Conservation (phyloP, 2,888 invertebrate species). For the Oasisia sp. region DNA sequence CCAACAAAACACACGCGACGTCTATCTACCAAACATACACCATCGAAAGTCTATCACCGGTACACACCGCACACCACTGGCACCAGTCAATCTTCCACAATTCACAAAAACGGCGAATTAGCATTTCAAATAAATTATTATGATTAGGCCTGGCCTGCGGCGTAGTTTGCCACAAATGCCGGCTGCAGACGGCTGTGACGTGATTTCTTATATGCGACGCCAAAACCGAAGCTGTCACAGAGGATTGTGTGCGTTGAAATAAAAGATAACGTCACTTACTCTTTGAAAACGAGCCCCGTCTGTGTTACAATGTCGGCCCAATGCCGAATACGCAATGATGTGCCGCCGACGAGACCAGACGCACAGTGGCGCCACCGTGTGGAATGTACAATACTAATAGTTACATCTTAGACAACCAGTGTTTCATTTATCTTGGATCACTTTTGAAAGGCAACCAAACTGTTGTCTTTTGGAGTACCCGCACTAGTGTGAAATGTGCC, state of each 20-base stretch:
- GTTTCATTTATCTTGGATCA: too few species aligned
- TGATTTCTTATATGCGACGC: neutral
- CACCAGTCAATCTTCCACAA: neutral
- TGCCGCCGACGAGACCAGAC: neutral
- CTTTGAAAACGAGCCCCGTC: neutral
- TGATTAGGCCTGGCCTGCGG: neutral
- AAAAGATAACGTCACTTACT: slow-evolving; percentile 5
- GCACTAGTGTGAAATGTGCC: too few species aligned
- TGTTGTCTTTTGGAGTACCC: too few species aligned
- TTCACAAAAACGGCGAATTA: neutral
- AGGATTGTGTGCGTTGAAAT: neutral
- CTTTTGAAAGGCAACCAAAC: too few species aligned
- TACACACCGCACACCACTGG: neutral
- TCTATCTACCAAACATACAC: neutral
- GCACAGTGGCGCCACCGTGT: neutral
- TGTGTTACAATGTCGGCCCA: neutral
- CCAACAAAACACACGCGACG: neutral
- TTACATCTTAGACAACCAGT: neutral
- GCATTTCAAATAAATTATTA: slow-evolving; percentile 17
- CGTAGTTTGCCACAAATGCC: neutral
- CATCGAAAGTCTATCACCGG: neutral
- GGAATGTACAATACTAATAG: neutral
- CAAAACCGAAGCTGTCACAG: neutral
- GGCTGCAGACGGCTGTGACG: neutral
- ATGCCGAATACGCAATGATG: neutral